Evolutionary conservation across 2,797 vertebrate species (phyloP), one percentile per base, ranked within the genome.

Genomic region (Cyclopterus lumpus): DNA sequence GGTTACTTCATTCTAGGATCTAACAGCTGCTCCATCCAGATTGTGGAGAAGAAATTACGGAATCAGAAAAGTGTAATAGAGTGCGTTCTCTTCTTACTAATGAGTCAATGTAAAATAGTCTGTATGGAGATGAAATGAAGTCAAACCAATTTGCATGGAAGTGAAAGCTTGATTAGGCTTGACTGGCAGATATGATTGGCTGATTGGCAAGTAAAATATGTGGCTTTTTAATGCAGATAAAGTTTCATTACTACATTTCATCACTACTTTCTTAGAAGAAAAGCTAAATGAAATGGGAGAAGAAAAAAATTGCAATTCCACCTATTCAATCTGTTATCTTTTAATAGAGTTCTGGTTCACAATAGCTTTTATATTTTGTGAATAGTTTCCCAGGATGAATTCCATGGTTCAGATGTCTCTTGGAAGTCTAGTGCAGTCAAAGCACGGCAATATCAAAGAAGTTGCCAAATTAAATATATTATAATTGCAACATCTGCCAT

Each of bases 51-150:
- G 15, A 53, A 72, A 73, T 59, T 20, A 55, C 24, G 55, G 46
- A 66, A 28, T n/a, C 44, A 15, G 8, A 76, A 75, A 64, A 48
- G 61, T 11, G 30, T 36, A 22, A 64, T 59, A 38, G 10, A 53
- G 20, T 32, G 32, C 4, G 32, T 62, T 67, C 4, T 71, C 7
- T 24, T 68, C 42, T 34, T 54, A 73, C 30, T 49, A 36, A 66
- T 71, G 26, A 79, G 40, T 71, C 49, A 69, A 72, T 78, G 32
- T 68, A 51, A 73, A 77, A 69, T 7, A 58, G 28, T 9, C 32
- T 49, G 32, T 3, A 53, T 18, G 22, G 20, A 80, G 20, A 18
- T 38, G 6, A 69, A 81, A 28, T 66, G 9, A 70, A 61, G 54
- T 66, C 53, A 72, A 75, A 18, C 20, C 16, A 66, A 63, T 74